phyloP scores from a whole-genome alignment of 2,888 invertebrate species.

The Cloeon dipterum region DNA sequence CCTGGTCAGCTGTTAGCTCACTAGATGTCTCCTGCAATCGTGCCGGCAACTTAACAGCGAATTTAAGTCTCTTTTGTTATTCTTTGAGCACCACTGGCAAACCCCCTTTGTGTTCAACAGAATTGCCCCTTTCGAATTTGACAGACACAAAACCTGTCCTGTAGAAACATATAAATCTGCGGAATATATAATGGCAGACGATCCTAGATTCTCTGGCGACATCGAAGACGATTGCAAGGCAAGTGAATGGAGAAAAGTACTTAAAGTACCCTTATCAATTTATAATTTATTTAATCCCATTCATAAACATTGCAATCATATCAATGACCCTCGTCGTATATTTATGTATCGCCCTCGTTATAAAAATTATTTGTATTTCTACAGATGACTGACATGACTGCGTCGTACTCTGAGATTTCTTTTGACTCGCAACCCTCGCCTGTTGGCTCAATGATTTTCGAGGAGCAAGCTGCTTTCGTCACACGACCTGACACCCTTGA shows the following conservation, averaged over 20 bases:
- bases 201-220: not conserved
- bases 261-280: not conserved
- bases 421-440: constrained; percentile 37
- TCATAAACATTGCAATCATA: too few relatives aligned
- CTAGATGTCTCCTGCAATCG: too few relatives aligned
- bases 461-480: constrained; percentile 7
- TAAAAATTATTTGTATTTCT: not conserved
- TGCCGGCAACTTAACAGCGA: too few relatives aligned
- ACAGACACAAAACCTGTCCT: too few relatives aligned
- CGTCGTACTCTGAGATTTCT: constrained; percentile 56
- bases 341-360: not conserved
- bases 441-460: constrained; percentile 15
- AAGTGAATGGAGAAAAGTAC: not conserved
- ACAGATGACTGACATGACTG: constrained; percentile 32
- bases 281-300: too few relatives aligned
- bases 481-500: constrained; percentile 9
- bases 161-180: too few relatives aligned
- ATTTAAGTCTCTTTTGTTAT: too few relatives aligned
- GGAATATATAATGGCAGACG: too few relatives aligned
- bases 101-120: too few relatives aligned
- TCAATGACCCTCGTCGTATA: not conserved
- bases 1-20: too few relatives aligned
- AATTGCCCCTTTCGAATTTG: too few relatives aligned
- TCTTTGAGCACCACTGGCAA: too few relatives aligned
- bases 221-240: not conserved